phyloP scores from a whole-genome alignment of 2,113 vertebrate genomes.

The Cynocephalus volans region DNA sequence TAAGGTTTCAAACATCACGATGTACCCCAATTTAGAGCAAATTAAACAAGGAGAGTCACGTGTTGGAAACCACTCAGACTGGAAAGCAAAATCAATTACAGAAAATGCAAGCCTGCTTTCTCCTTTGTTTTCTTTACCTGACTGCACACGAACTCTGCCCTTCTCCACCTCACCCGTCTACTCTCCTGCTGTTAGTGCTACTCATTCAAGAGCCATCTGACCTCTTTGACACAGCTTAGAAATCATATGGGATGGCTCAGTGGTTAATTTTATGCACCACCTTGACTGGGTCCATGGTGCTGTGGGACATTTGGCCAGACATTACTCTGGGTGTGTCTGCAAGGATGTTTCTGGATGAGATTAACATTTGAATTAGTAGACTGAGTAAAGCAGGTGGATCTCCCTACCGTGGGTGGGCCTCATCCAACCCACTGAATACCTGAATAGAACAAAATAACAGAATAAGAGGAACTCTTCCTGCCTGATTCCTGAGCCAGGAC shows the following conservation, averaged over 20 bases:
- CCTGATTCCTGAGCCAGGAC: background rate
- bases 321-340: background rate
- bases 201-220: background rate
- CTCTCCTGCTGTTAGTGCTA: accelerated
- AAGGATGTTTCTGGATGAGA: background rate
- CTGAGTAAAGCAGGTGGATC: background rate
- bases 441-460: background rate
- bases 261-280: background rate
- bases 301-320: background rate
- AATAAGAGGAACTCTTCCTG: no score
- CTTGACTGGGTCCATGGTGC: no score
- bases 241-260: accelerated
- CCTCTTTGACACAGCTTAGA: background rate
- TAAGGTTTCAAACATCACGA: background rate
- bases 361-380: background rate
- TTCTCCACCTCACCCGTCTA: accelerated
- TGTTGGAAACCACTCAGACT: background rate
- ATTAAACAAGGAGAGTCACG: background rate
- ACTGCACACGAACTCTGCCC: accelerated
- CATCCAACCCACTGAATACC: background rate
- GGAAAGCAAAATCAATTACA: background rate
- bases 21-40: background rate
- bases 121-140: background rate
- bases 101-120: accelerated
- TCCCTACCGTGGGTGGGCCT: accelerated